Evolutionary conservation across 2,797 vertebrate species (phyloP), one percentile per base, ranked within the genome.

Genomic region (Coendou prehensilis): DNA sequence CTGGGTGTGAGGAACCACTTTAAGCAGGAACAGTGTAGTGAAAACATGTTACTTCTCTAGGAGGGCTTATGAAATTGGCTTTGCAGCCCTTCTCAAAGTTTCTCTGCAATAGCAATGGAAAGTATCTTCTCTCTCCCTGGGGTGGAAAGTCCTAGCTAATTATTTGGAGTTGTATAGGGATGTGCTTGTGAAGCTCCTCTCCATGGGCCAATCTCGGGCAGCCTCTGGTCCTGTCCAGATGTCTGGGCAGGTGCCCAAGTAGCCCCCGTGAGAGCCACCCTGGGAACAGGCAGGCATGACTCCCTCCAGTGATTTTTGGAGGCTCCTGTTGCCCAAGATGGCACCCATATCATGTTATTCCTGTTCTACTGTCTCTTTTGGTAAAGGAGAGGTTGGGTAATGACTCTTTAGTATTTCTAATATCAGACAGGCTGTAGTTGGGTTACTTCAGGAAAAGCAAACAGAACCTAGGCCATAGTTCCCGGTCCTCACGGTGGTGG

Each of bases 21-120:
- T 50, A 92, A 95, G n/a, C 91, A 91, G 80, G 95, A 97, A 87
- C 89, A 78, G 17, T 4, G 14, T 20, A 28, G 95, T n/a, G 89
- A 87, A 82, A 98, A 96, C 9, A 94, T 41, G 80, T 37, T 91
- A 56, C 94, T 83, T 91, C 88, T 89, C 84, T 75, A 95, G 67
- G 96, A 94, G 5, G 92, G 93, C 80, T 97, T 93, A 91, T 17
- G 67, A 76, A n/a, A 26, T 69, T 93, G 78, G 73, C 33, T 69
- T 85, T 89, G 89, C 30, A 61, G 89, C 71, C 52, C 90, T 83
- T 37, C 59, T 95, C 84, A 81, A 33, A 28, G 22, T 52, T 94
- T 93, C 7, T 87, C 93, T 87, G 57, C 37, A 78, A 47, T 1
- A 71, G 94, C 82, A 96, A 86, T 5, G 88, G 5, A 71, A 87